Base-by-base conservation (phyloP, 2,113 vertebrate genomes). In the Gopherus evgoodei region DNA sequence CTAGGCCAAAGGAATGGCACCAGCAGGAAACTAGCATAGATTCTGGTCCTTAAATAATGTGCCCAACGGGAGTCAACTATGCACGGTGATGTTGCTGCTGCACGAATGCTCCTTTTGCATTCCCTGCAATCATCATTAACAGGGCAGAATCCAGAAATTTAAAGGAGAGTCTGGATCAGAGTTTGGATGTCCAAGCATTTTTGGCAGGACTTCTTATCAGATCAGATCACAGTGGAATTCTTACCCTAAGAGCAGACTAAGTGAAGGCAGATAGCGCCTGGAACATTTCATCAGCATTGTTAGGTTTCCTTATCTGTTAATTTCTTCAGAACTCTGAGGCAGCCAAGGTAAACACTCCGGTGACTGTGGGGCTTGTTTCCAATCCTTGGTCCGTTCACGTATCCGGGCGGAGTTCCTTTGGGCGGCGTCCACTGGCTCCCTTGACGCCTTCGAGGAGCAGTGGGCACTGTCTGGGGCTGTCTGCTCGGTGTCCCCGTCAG, bases 301-400 rank as follows among this genome's bases (percentile, higher is more conserved):
- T 95, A 96, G 90, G 86, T 0, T 29, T 16, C 81, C 54, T 44
- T 96, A 91, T 95, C 92, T 89, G 86, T 44, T 91, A 86, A 95
- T 95, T 94, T 93, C 57, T 52, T 84, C 1, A 2, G 84, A 89
- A 86, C 82, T 9, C 2, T 24, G 38, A 93, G 90, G 84, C 31
- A 1, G 93, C 94, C 96, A 97, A 93, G 75, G 79, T 75, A 88
- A 97, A 97, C 95, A 97, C 54, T 29, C 79, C 50, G 53, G 42
- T 42, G 42, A 42, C 42, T 42, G 42, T 42, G 42, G 42, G 42
- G 42, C 42, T 42, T 42, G 42, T 42, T 42, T 42, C 42, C 42
- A 42, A 42, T 42, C 42, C 42, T 4, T 42, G 42, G 42, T 42
- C 42, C 42, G 42, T 42, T 42, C 42, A 42, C 42, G 4, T 42